phyloP scores from a whole-genome alignment of 2,797 vertebrate genomes.

The Ibycter americanus region DNA sequence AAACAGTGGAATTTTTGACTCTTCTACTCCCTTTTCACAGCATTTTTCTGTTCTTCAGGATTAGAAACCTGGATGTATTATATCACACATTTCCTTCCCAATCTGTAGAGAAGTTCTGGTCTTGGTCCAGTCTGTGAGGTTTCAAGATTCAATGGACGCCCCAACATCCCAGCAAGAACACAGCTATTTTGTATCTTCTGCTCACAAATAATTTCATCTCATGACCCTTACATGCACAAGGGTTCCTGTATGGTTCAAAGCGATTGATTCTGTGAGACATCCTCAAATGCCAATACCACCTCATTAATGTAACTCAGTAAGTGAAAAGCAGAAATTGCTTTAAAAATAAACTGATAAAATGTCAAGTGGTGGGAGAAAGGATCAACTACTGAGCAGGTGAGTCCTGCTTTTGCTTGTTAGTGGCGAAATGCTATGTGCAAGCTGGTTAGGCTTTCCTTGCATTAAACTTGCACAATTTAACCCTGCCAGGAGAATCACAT shows the following conservation, averaged over 20 bases:
- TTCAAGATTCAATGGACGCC: not conserved
- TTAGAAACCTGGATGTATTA: not conserved
- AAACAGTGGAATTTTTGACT: not conserved
- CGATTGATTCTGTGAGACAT: not conserved
- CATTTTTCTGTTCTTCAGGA: not conserved
- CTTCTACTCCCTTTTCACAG: not conserved
- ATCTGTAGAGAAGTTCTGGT: not conserved
- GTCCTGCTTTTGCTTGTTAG: not conserved
- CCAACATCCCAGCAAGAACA: not conserved
- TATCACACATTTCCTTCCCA: not conserved
- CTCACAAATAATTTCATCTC: not conserved
- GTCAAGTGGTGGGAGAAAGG: not conserved
- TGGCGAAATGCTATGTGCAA: not conserved
- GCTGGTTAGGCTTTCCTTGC: not conserved
- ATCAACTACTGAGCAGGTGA: not conserved
- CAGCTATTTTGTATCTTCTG: not conserved
- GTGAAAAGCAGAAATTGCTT: not conserved
- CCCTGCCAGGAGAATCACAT: not conserved
- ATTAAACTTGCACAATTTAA: not conserved
- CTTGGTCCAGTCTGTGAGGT: not conserved
- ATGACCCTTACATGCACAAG: not conserved
- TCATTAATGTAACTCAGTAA: not conserved
- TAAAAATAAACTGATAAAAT: not conserved
- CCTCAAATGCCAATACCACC: not conserved
- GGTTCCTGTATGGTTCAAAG: not conserved